A percentile compares a stretch with the other conserved stretches of the same genome.
phyloP scores from a whole-genome alignment of 2,888 invertebrate genomes.

The Dioctria linearis region DNA sequence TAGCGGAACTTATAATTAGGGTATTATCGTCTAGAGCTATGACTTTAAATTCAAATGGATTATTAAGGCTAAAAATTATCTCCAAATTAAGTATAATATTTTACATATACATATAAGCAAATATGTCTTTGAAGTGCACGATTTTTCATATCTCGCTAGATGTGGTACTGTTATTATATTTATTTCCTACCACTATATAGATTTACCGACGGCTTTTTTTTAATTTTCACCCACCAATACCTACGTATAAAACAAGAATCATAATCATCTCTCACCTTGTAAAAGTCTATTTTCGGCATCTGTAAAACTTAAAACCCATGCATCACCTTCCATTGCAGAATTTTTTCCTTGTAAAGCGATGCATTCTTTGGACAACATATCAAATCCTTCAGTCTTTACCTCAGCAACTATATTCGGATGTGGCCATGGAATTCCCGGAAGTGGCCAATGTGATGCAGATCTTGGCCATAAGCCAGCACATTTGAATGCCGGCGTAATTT shows the following conservation, averaged over 20 bases:
- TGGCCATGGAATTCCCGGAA: conserved; percentile 94
- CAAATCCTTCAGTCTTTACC: conserved; percentile 96
- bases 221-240: not conserved
- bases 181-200: no score
- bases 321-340: conserved; percentile 95
- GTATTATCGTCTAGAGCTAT: no score
- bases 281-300: conserved; percentile 93
- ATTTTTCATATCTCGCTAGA: no score
- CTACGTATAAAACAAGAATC: not conserved
- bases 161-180: no score
- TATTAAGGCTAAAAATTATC: no score
- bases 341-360: conserved; percentile 88
- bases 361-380: conserved; percentile 91
- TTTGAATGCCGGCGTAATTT: conserved; percentile 96
- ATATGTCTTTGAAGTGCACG: no score
- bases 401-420: conserved; percentile 93
- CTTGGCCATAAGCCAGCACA: conserved; percentile 96
- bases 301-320: conserved; percentile 93
- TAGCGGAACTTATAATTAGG: no score
- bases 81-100: no score
- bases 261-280: conserved; percentile 75
- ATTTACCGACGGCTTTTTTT: not conserved
- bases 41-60: no score
- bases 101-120: no score
- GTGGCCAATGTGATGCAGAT: conserved; percentile 95